Conservation (phyloP, 2,888 invertebrate genomes). For the Villa cingulata region DNA sequence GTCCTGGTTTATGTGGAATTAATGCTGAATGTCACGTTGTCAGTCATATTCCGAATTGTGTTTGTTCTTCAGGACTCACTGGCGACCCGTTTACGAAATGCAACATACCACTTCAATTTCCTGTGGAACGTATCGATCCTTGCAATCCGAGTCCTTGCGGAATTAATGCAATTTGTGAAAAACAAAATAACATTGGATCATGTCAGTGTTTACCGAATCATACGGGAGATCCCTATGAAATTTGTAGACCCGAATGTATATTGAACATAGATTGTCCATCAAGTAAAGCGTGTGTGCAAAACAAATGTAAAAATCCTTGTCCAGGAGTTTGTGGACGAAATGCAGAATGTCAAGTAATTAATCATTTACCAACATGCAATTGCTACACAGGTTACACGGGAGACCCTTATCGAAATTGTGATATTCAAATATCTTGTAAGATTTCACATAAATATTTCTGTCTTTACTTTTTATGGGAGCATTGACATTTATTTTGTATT, state of each 20-base stretch:
- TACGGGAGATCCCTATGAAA: conserved; percentile 64
- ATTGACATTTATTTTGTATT: not conserved
- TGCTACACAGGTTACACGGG: conserved; percentile 59
- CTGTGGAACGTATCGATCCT: conserved; percentile 42
- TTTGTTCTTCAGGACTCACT: conserved; percentile 47
- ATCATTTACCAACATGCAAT: conserved; percentile 54
- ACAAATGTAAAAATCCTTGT: conserved; percentile 66
- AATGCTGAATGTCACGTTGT: conserved; percentile 58
- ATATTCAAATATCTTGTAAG: too few relatives aligned
- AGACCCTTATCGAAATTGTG: conserved; percentile 57
- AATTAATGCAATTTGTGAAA: conserved; percentile 56
- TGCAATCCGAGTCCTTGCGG: conserved; percentile 74
- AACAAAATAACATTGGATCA: conserved; percentile 48
- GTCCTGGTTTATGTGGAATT: conserved; percentile 56
- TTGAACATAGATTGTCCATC: conserved; percentile 58
- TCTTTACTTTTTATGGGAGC: not conserved
- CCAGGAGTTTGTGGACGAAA: conserved; percentile 63
- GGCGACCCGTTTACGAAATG: conserved; percentile 61
- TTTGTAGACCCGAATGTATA: conserved; percentile 61
- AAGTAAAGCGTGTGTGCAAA: conserved; percentile 53
- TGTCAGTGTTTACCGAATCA: conserved; percentile 59
- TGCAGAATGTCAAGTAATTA: conserved; percentile 58
- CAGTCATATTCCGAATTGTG: conserved; percentile 59
- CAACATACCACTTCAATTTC: conserved; percentile 31
- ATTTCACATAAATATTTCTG: not conserved